phyloP scores from a whole-genome alignment of 1,140 invertebrate genomes.

The Drosophila lacertosa region DNA sequence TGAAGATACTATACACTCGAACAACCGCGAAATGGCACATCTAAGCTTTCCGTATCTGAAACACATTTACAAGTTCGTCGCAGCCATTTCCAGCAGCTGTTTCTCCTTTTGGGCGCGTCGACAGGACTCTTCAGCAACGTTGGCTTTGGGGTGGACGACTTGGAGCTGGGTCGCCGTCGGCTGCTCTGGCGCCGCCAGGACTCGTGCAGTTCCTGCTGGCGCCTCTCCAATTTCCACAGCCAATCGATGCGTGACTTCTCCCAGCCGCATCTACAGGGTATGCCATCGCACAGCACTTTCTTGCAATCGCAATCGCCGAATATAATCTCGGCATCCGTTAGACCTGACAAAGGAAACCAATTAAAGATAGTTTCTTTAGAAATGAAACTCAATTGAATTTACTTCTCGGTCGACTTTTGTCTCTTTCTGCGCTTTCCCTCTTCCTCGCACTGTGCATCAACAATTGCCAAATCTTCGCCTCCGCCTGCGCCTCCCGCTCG shows the following conservation, averaged over 20 bases:
- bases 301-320: conserved; percentile 28
- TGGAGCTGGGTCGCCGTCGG: neutral
- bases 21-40: neutral
- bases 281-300: neutral
- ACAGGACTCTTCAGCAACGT: neutral
- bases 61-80: conserved; percentile 13
- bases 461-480: conserved; percentile 22
- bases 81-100: conserved; percentile 41
- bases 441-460: conserved; percentile 5
- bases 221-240: conserved; percentile 50
- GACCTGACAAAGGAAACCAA: neutral
- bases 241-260: conserved; percentile 57
- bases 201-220: conserved; percentile 7
- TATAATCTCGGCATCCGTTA: conserved; percentile 50
- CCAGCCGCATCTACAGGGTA: conserved; percentile 17
- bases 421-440: neutral
- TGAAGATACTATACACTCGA: conserved; percentile 12
- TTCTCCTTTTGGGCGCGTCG: neutral
- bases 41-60: conserved; percentile 16
- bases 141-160: neutral
- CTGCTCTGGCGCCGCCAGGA: neutral
- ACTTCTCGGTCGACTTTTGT: neutral
- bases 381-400: neutral
- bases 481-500: conserved; percentile 12
- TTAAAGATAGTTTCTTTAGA: too few species aligned